Conservation (phyloP, 2,797 vertebrate genomes). For the Orientallactaga sibirica region DNA sequence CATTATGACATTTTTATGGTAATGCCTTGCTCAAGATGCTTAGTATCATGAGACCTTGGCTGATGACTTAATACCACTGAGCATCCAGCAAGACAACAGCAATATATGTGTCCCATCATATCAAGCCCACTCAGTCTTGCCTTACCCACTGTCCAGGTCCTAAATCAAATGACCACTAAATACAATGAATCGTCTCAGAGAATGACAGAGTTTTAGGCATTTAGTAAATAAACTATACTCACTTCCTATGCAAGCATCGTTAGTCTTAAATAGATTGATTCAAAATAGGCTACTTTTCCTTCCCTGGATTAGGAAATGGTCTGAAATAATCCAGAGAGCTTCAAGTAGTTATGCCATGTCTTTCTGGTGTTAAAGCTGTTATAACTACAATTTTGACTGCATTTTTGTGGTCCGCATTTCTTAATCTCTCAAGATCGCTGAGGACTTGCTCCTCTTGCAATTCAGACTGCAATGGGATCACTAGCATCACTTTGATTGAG, state of each 20-base stretch:
- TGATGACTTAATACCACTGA: background rate
- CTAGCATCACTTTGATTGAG: background rate
- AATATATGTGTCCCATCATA: background rate
- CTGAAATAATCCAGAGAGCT: background rate
- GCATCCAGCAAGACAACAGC: background rate
- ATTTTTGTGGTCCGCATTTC: background rate
- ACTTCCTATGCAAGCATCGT: background rate
- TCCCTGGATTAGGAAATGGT: background rate
- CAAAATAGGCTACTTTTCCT: background rate
- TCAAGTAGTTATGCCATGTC: background rate
- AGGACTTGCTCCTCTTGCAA: background rate
- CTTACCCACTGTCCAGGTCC: background rate
- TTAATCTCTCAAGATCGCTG: background rate
- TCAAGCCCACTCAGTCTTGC: background rate
- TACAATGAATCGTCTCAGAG: background rate
- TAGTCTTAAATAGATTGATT: background rate
- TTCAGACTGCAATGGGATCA: background rate
- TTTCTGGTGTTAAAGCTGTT: background rate
- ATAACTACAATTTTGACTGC: background rate
- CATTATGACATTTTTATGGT: background rate
- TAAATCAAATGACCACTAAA: background rate
- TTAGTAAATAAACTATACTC: background rate
- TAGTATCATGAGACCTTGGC: background rate
- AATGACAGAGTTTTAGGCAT: background rate
- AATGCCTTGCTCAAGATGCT: background rate